A percentile compares a stretch with the other conserved stretches of the same genome.
Conservation (phyloP, 2,113 vertebrate species). For the Varanus komodoensis region DNA sequence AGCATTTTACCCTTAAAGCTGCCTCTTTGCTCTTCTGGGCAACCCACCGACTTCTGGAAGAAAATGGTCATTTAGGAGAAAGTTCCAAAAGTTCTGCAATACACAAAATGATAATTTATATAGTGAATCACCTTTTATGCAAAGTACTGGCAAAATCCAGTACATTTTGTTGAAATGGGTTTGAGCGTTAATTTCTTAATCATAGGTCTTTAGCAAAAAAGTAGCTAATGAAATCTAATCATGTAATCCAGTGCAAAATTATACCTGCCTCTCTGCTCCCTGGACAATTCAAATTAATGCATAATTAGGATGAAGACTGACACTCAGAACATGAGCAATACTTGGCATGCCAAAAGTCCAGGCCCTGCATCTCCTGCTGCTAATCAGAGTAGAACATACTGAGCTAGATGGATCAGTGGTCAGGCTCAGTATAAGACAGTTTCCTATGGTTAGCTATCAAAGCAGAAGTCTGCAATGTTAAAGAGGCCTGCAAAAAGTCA, state of each 20-base stretch:
- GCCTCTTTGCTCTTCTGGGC: neutral
- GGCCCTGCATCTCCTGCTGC: neutral
- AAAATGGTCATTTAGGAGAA: neutral
- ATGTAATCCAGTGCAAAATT: neutral
- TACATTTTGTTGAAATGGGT: neutral
- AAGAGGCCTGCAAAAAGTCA: neutral
- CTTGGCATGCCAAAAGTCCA: neutral
- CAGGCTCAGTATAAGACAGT: neutral
- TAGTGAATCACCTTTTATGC: neutral
- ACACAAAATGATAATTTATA: neutral
- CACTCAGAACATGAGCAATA: neutral
- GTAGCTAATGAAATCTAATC: neutral
- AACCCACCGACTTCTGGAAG: neutral
- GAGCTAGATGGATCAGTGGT: neutral
- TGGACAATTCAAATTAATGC: neutral
- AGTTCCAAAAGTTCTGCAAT: neutral
- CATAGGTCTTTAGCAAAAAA: neutral
- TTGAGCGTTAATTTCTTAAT: constrained; percentile 1
- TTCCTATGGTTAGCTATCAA: neutral
- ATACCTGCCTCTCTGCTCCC: neutral
- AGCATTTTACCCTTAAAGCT: neutral
- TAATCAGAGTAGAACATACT: neutral
- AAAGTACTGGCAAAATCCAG: neutral
- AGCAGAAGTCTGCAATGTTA: neutral
- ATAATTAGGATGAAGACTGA: neutral